A percentile compares a stretch with the other conserved stretches of the same genome.
phyloP scores from a whole-genome alignment of 1,140 invertebrate species.

The Berghia stephanieae region DNA sequence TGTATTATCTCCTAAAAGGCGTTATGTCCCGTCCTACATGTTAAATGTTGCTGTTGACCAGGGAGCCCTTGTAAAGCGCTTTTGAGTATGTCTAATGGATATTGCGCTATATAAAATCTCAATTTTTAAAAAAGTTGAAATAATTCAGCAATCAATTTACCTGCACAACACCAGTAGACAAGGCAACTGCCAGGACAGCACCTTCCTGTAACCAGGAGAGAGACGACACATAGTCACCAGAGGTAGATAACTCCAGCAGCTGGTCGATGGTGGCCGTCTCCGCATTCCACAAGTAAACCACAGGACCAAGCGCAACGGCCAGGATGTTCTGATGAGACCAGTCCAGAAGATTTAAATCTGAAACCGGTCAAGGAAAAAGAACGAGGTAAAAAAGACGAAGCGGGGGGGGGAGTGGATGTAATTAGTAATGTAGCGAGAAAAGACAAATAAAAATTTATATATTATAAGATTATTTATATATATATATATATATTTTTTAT shows the following conservation, averaged over 20 bases:
- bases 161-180: conserved; percentile 74
- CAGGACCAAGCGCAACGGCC: conserved; percentile 85
- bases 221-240: conserved; percentile 81
- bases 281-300: conserved; percentile 96
- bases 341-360: conserved; percentile 94
- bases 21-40: background rate
- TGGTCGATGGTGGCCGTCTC: conserved; percentile 84
- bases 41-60: background rate
- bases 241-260: conserved; percentile 77
- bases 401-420: background rate
- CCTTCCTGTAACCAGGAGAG: conserved; percentile 92
- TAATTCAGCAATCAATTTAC: conserved; percentile 34
- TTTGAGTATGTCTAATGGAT: too few species aligned
- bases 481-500: background rate
- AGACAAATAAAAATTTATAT: background rate
- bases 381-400: background rate
- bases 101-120: conserved; percentile 4
- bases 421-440: background rate
- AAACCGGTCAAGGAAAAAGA: conserved; percentile 22
- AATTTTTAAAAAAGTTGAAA: conserved; percentile 20
- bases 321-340: conserved; percentile 92
- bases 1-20: background rate
- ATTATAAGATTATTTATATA: background rate
- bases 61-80: background rate
- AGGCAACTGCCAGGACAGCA: conserved; percentile 86